Percentiles rank a stretch among this genome's conserved stretches.
Evolutionary conservation across 2,113 vertebrate species (phyloP).

Genomic region (Leptodactylus fuscus): DNA sequence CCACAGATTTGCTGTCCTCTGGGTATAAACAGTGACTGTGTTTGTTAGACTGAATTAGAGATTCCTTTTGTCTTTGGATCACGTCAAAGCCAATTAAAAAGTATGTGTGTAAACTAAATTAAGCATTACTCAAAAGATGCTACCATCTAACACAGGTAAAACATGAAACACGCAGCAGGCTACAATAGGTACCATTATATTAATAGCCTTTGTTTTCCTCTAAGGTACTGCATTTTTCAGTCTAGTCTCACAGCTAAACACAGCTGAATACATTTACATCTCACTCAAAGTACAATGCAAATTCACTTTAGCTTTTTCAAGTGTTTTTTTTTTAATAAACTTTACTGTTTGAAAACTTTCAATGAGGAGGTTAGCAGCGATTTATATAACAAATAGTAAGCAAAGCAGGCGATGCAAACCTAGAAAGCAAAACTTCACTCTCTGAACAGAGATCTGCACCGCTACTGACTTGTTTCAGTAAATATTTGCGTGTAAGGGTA

Average conservation of each 20-base stretch:
- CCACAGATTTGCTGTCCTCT: slow-evolving; percentile 78
- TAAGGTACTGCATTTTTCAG: slow-evolving; percentile 78
- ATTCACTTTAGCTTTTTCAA: slow-evolving; percentile 80
- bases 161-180: slow-evolving; percentile 78
- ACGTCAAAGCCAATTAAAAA: slow-evolving; percentile 92
- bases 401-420: background rate
- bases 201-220: slow-evolving; percentile 87
- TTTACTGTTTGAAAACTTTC: slow-evolving; percentile 12
- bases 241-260: slow-evolving; percentile 76
- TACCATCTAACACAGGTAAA: slow-evolving; percentile 85
- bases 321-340: background rate
- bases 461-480: too few species aligned
- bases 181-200: slow-evolving; percentile 88
- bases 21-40: slow-evolving; percentile 85
- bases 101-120: slow-evolving; percentile 83
- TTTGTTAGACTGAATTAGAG: slow-evolving; percentile 97
- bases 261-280: slow-evolving; percentile 87
- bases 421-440: too few species aligned
- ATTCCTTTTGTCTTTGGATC: slow-evolving; percentile 93
- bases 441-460: too few species aligned
- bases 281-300: slow-evolving; percentile 74
- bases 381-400: background rate
- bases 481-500: too few species aligned
- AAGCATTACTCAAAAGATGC: slow-evolving; percentile 81
- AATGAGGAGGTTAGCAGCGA: too few species aligned